Base-by-base conservation (phyloP, 2,888 invertebrate genomes). In the Sclerodermus sp. region DNA sequence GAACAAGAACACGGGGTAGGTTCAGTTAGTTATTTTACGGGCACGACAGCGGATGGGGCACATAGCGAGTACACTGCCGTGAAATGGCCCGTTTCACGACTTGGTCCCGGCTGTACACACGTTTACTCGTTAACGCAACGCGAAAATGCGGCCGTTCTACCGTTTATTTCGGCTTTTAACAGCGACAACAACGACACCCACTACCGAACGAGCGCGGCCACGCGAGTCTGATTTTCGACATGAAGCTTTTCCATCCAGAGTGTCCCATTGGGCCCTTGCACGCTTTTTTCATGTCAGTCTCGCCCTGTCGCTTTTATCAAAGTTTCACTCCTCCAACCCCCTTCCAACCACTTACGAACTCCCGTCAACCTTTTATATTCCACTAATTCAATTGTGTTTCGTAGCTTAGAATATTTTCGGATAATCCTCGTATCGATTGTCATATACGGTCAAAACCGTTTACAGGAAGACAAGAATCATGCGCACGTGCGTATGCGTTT, bases 131-230 rank as follows among this genome's bases (percentile, higher is more conserved):
- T 64, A 63, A 62, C 55, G 49, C 50, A 49, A 54, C 53, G 46
- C 53, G 50, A 62, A 59, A 59, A 57, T 57, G 49, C 32, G 23
- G 16, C 37, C 49, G 51, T 53, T 49, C 38, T 42, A 44, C 51
- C 53, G 39, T 62, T 62, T 62, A 60, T 60, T 58, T 57, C 48
- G 47, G 59, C 62, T 55, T 62, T 62, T 60, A 62, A 44, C 52
- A 45, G 46, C 36, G 49, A 49, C 51, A 55, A 52, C 58, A 51
- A 51, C 49, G 38, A 36, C 39, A 52, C 45, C 57, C 50, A 46
- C 49, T 47, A 49, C 53, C 15, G 42, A 45, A 41, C 41, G 13
- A 32, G 13, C 38, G 17, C 44, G 18, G 34, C 47, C 38, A 34
- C 39, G 51, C 40, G 46, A 44, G 47, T 47, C 47, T 38, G 58